Percentiles rank a stretch among this genome's conserved stretches.
These are phyloP conservation scores for Akabosia matsudoensis DNA, from an alignment of 1,140 invertebrate species.

Conservation along the genomic window DNA sequence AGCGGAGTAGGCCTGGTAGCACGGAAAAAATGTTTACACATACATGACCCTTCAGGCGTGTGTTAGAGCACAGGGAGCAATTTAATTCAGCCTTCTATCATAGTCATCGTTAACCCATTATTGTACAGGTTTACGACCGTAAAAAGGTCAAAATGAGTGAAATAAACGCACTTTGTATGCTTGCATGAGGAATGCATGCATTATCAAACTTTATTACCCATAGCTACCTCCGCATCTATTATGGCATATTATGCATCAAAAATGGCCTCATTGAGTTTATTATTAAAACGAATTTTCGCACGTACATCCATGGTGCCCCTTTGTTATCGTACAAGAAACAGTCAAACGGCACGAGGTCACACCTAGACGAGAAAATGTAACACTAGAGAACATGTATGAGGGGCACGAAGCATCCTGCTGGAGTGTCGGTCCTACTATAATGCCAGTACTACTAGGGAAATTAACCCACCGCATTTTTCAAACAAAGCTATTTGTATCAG, in stretches of 20 bases:
- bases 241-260: not conserved
- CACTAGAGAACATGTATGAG: too few species aligned
- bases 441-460: too few species aligned
- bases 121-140: constrained; percentile 2
- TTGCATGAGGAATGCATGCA: not conserved
- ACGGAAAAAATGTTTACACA: too few species aligned
- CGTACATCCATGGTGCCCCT: too few species aligned
- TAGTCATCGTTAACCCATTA: constrained; percentile 9
- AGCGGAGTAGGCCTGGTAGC: too few species aligned
- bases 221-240: not conserved
- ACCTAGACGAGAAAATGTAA: too few species aligned
- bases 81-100: constrained; percentile 1
- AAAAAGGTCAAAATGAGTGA: not conserved
- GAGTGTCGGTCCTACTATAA: too few species aligned
- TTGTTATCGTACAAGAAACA: too few species aligned
- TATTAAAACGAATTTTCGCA: not conserved
- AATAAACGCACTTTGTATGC: not conserved
- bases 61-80: not conserved
- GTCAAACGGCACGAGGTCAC: too few species aligned
- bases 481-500: too few species aligned
- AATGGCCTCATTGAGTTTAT: not conserved
- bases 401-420: too few species aligned
- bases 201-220: not conserved
- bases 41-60: not conserved
- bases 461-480: too few species aligned